Base-by-base conservation (phyloP, 2,888 invertebrate species). In the Yponomeuta malinellus region DNA sequence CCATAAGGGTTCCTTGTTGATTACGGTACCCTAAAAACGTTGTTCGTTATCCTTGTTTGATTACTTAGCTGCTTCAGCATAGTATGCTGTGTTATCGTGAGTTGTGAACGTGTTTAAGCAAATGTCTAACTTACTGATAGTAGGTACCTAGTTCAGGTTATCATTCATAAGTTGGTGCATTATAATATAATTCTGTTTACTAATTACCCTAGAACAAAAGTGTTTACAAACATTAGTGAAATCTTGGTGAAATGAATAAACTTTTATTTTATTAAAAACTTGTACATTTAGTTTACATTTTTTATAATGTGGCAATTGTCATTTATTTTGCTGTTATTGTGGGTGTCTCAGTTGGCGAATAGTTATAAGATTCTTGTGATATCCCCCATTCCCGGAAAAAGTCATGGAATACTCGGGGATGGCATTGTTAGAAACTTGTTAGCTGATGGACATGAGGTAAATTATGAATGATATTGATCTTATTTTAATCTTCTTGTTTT, bases 401-500 rank as follows among this genome's bases (percentile, higher is more conserved):
- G 85, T 68, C 84, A 85, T 68, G 72, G 73, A 0, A 85, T 81
- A 43, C 76, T 86, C 3, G 85, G 84, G 2, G 77, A 81, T 48
- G 85, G 78, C 3, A 73, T 78, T 4, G 81, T 83, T 9, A 76
- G 75, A 68, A 75, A 79, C 74, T 74, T 86, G 12, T 73, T 82
- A 33, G 74, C 78, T 29, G 84, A 81, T 70, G 86, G 85, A 6
- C 84, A 86, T 72, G 79, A 85, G 78, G 85, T 84, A 10, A 33
- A 10, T 5, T 69, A 69, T 33, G 33, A 59, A 23, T 23, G 23
- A 59, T 43, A 8, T 43, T 43, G 5, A 1, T 23, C 43, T 8
- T 33, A 43, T 43, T 8, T 43, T 1, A 43, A 43, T 43, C 43
- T 43, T 43, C 9, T 43, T 3, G 43, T 43, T 5, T 8, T 43